Percentiles rank a stretch among this genome's conserved stretches.
These are phyloP conservation scores for Chlorocebus sabaeus DNA, from an alignment of 2,113 vertebrate species.

Conservation along the genomic window DNA sequence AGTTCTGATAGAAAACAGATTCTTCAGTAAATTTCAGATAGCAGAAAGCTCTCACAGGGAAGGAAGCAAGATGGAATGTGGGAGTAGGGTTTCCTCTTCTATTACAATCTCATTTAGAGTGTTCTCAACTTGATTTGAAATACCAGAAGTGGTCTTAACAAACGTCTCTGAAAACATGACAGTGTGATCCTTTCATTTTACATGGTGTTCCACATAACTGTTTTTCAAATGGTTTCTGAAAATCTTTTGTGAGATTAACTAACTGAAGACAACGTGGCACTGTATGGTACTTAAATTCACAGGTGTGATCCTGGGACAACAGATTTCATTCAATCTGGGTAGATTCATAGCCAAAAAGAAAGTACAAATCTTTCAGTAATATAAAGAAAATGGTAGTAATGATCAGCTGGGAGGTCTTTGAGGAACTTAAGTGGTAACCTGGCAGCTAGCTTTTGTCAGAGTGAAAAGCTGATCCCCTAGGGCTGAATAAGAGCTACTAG, in stretches of 20 bases:
- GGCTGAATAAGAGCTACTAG: constrained; percentile 23
- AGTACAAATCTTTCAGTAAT: constrained; percentile 29
- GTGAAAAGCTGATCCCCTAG: constrained; percentile 49
- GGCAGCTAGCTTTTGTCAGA: constrained; percentile 39
- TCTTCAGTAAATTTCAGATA: not conserved
- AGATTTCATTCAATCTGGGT: constrained; percentile 33
- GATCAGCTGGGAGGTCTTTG: constrained; percentile 42
- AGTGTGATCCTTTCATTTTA: not conserved
- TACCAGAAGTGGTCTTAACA: not conserved
- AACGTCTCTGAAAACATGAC: not conserved
- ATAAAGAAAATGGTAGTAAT: constrained; percentile 10
- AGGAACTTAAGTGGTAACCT: constrained; percentile 46
- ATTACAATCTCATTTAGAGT: not conserved
- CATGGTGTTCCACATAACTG: not conserved
- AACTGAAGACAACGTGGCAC: constrained; percentile 32
- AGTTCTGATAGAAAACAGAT: not conserved
- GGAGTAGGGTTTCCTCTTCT: not conserved
- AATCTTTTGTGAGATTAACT: constrained; percentile 51
- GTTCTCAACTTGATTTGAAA: not conserved
- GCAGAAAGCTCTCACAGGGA: not conserved
- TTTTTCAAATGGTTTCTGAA: constrained; percentile 20
- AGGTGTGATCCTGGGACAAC: not conserved
- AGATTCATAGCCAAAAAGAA: constrained; percentile 20
- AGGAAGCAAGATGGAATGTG: not conserved
- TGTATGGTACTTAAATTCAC: not conserved